Evolutionary conservation across 2,113 vertebrate species (phyloP).

Genomic region (Myotis yumanensis): DNA sequence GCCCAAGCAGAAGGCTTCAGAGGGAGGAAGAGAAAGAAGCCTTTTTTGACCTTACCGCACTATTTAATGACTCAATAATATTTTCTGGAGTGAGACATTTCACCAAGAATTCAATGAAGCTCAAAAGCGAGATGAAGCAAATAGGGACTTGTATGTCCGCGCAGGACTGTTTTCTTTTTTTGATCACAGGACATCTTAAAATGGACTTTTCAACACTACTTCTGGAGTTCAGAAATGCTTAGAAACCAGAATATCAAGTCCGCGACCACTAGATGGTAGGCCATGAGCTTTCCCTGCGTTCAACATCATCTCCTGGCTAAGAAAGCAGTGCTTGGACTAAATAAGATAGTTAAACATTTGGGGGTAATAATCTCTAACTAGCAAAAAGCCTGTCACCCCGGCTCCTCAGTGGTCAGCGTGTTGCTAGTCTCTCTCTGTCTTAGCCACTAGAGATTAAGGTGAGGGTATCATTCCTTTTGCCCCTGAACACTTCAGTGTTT

Average conservation of each 20-base stretch:
- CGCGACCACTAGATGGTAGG: neutral
- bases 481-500: neutral
- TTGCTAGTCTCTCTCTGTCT: neutral
- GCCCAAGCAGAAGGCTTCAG: neutral
- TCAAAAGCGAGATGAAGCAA: neutral
- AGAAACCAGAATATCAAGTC: neutral
- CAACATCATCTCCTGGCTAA: neutral
- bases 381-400: too few species aligned
- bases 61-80: neutral
- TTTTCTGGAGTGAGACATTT: neutral
- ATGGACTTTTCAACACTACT: neutral
- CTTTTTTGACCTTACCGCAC: neutral
- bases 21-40: neutral
- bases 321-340: neutral
- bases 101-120: neutral
- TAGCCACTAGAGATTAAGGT: neutral
- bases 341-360: neutral
- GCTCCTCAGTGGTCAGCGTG: neutral
- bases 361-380: neutral
- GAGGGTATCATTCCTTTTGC: neutral
- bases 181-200: neutral
- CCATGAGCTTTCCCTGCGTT: accelerated
- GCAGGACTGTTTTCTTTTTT: neutral
- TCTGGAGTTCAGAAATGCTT: neutral
- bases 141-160: accelerated